Evolutionary conservation across 2,888 invertebrate genomes (phyloP).

Genomic region (Meta bourneti): DNA sequence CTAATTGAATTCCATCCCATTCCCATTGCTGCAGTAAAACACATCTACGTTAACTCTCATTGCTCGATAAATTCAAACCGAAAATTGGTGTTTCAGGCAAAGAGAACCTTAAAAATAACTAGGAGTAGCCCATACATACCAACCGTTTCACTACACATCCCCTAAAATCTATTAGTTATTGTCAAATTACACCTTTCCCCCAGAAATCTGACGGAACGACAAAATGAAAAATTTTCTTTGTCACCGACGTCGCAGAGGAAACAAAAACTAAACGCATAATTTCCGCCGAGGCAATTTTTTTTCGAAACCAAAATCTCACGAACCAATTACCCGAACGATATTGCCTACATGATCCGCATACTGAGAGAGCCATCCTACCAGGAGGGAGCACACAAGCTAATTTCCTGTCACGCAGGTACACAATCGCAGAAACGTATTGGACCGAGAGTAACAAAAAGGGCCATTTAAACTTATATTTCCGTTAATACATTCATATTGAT

Average conservation of each 20-base stretch:
- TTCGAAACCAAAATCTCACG: conserved; percentile 22
- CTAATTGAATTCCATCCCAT: too few relatives aligned
- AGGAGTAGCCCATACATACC: neutral
- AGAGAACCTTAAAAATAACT: too few relatives aligned
- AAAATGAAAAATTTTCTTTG: neutral
- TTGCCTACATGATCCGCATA: conserved; percentile 12
- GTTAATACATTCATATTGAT: too few relatives aligned
- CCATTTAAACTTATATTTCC: conserved; percentile 58
- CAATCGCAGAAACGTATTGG: conserved; percentile 28
- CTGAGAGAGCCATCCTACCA: conserved; percentile 31
- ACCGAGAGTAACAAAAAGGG: conserved; percentile 7
- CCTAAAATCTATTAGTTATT: neutral
- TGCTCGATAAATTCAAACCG: too few relatives aligned
- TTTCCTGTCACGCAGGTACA: conserved; percentile 50
- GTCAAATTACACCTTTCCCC: neutral
- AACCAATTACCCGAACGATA: conserved; percentile 42
- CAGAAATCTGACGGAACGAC: too few relatives aligned
- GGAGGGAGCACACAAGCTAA: conserved; percentile 10
- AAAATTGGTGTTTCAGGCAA: too few relatives aligned
- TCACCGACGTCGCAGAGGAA: conserved; percentile 27
- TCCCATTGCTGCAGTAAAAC: too few relatives aligned
- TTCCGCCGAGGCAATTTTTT: neutral
- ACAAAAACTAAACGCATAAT: conserved; percentile 5
- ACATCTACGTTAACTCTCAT: too few relatives aligned
- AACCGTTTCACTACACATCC: neutral